Base-by-base conservation (phyloP, 2,888 invertebrate genomes). In the Plebejus melissa region DNA sequence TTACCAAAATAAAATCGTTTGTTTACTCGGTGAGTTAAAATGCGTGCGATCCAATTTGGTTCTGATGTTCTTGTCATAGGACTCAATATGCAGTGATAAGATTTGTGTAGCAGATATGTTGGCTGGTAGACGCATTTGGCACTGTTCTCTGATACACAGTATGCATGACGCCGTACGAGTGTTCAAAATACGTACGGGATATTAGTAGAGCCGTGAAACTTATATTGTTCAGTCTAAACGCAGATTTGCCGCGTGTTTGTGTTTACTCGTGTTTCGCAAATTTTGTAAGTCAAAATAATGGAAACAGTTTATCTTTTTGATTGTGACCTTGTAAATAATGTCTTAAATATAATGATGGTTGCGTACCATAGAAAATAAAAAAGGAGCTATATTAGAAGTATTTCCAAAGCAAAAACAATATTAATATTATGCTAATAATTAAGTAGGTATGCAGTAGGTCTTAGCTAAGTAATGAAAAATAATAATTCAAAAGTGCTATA, bases 141-240 rank as follows among this genome's bases (percentile, higher is more conserved):
- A 80, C 78, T 74, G 74, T 75, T 79, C 79, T 79, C 77, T 74
- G 77, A 79, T 76, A 78, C 78, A 77, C 79, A 80, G 78, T 77
- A 77, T 76, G 76, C 78, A 70, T 71, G 76, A 74, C 75, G 75
- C 74, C 75, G 28, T 71, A 58, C 75, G 72, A 75, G 77, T 71
- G 77, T 76, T 74, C 74, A 65, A 70, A 70, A 74, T 77, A 75
- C 76, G 74, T 74, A 60, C 16, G 72, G 58, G 76, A 50, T 72
- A 50, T 72, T 77, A 46, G 76, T 74, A 74, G 74, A 58, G 75
- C 76, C 60, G 74, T 75, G 76, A 69, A 75, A 74, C 54, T 74
- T 76, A 74, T 57, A 71, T 76, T 76, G 74, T 78, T 76, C 60
- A 76, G 75, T 75, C 70, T 76, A 74, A 65, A 69, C 69, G 74